phyloP scores from a whole-genome alignment of 2,797 vertebrate genomes.

The Muscicapa striata region DNA sequence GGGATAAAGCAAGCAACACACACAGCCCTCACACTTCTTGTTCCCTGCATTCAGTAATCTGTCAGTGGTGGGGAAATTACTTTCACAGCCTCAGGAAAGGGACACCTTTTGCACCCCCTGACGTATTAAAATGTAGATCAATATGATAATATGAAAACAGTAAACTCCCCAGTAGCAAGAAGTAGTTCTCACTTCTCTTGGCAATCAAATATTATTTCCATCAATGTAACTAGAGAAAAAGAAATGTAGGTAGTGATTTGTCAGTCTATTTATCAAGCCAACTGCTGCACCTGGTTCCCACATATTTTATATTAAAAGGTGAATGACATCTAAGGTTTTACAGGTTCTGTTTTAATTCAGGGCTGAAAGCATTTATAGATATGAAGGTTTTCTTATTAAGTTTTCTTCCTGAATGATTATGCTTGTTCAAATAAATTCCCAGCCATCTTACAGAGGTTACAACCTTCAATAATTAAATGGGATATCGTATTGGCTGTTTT shows the following conservation, averaged over 20 bases:
- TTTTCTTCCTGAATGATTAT: constrained; percentile 61
- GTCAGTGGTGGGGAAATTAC: not conserved
- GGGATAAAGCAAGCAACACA: not conserved
- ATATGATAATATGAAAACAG: not conserved
- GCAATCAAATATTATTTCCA: constrained; percentile 35
- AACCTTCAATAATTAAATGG: constrained; percentile 63
- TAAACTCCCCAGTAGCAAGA: not conserved
- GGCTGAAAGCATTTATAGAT: constrained; percentile 44
- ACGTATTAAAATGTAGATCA: not conserved
- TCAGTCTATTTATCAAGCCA: constrained; percentile 41
- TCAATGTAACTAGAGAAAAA: not conserved
- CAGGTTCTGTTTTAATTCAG: constrained; percentile 24
- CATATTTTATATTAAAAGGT: not conserved
- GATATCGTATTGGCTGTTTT: constrained; percentile 33
- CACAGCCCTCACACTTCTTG: not conserved
- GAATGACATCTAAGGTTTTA: not conserved
- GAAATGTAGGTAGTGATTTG: constrained; percentile 40
- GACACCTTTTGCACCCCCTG: not conserved
- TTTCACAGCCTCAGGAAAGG: not conserved
- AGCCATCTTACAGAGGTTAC: constrained; percentile 48
- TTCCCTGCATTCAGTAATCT: not conserved
- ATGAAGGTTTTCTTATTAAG: constrained; percentile 62
- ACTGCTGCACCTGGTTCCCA: not conserved
- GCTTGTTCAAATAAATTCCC: constrained; percentile 53
- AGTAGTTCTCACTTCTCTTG: not conserved